A percentile compares a stretch with the other conserved stretches of the same genome.
Evolutionary conservation across 2,888 invertebrate genomes (phyloP).

Genomic region (Caradrina clavipalpis): DNA sequence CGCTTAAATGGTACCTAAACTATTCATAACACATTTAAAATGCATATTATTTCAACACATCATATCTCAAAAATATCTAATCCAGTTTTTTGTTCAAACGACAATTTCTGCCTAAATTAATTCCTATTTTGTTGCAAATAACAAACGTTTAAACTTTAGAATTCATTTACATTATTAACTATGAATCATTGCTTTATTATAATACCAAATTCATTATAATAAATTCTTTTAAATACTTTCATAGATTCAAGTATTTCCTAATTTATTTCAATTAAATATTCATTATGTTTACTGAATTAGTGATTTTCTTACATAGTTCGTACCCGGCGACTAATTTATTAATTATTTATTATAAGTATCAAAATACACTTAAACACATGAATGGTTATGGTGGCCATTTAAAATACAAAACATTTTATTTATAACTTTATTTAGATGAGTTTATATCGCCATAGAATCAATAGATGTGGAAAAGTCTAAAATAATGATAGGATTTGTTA

Average conservation of each 20-base stretch:
- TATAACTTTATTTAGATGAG: conserved; percentile 29
- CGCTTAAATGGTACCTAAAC: conserved; percentile 25
- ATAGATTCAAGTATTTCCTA: conserved; percentile 33
- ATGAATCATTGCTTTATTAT: conserved; percentile 59
- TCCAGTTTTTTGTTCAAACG: conserved; percentile 36
- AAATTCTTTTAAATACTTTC: conserved; percentile 54
- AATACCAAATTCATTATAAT: conserved; percentile 44
- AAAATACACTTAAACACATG: conserved; percentile 12
- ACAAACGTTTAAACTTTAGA: conserved; percentile 50
- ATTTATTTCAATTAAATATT: conserved; percentile 61
- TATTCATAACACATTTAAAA: conserved; percentile 53
- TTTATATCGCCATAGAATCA: conserved; percentile 12
- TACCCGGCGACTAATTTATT: background rate
- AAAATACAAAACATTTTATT: conserved; percentile 25
- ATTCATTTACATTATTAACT: conserved; percentile 56
- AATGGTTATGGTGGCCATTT: conserved; percentile 8
- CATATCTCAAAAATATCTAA: conserved; percentile 49
- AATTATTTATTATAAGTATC: conserved; percentile 14
- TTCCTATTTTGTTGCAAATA: conserved; percentile 53
- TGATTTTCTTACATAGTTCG: conserved; percentile 25
- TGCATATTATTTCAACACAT: conserved; percentile 62
- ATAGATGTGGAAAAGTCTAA: background rate
- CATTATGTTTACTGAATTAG: conserved; percentile 54
- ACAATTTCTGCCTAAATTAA: conserved; percentile 41
- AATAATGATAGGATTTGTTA: background rate